A percentile compares a stretch with the other conserved stretches of the same genome.
Conservation (phyloP, 2,113 vertebrate species). For the Boleophthalmus pectinirostris region DNA sequence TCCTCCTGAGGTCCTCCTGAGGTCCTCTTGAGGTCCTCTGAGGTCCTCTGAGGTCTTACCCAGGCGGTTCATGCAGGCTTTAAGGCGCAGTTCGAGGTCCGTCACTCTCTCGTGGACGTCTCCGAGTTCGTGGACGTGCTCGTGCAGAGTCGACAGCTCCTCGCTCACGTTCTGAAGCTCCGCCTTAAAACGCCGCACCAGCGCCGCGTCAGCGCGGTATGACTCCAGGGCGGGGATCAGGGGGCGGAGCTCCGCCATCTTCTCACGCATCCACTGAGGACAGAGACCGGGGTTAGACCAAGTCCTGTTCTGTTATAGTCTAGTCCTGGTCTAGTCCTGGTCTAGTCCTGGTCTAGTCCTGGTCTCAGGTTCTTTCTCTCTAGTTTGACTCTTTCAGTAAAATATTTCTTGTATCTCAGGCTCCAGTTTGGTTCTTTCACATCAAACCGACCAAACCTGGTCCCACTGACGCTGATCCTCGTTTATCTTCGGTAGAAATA, state of each 20-base stretch:
- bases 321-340: too few species aligned
- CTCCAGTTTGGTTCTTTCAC: too few species aligned
- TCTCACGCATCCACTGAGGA: constrained; percentile 94
- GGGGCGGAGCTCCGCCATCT: constrained; percentile 98
- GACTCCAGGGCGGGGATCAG: constrained; percentile 97
- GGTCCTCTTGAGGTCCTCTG: too few species aligned
- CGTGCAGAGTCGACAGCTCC: constrained; percentile 93
- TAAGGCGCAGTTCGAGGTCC: constrained; percentile 59
- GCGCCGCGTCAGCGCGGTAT: constrained; percentile 97
- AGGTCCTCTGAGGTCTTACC: constrained; percentile 43
- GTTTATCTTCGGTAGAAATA: too few species aligned
- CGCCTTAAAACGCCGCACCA: constrained; percentile 97
- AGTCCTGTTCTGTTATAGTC: too few species aligned
- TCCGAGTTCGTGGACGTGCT: constrained; percentile 88
- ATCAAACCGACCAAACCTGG: too few species aligned
- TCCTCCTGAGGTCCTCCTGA: too few species aligned
- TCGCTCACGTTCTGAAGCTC: constrained; percentile 94
- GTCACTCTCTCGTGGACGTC: constrained; percentile 56
- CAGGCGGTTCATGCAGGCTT: constrained; percentile 67
- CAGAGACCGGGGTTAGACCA: background rate
- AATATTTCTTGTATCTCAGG: too few species aligned
- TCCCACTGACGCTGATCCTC: too few species aligned
- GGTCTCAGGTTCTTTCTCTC: too few species aligned
- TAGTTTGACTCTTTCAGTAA: too few species aligned
- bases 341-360: too few species aligned